A percentile compares a stretch with the other conserved stretches of the same genome.
Conservation (phyloP, 2,888 invertebrate species). For the Ochropleura leucogaster region DNA sequence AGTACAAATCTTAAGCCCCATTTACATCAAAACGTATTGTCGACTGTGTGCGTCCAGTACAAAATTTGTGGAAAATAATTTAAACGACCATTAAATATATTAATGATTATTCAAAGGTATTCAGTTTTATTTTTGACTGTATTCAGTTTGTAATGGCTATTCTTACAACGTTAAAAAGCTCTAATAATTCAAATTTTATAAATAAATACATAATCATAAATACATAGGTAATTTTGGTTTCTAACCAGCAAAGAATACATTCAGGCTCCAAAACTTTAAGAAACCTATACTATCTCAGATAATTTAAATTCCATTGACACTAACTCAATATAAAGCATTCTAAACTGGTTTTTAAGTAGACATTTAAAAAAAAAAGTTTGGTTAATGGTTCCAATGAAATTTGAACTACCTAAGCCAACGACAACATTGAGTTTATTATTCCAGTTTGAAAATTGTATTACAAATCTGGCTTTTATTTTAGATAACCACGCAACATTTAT, state of each 20-base stretch:
- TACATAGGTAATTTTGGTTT: too few species aligned
- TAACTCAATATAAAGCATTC: too few species aligned
- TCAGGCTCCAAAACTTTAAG: too few species aligned
- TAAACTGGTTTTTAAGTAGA: too few species aligned
- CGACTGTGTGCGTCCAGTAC: background rate
- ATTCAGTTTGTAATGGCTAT: background rate
- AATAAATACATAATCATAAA: too few species aligned
- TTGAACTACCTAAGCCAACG: background rate
- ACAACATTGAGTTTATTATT: background rate
- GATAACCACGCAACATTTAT: conserved; percentile 49
- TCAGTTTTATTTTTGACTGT: too few species aligned
- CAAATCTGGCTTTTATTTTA: background rate
- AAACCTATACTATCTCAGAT: too few species aligned
- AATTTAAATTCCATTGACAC: too few species aligned
- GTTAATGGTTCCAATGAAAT: background rate
- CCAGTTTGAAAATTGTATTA: background rate
- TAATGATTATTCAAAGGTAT: background rate
- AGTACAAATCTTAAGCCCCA: background rate
- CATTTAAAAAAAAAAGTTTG: too few species aligned
- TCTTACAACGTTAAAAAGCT: background rate
- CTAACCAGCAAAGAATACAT: too few species aligned
- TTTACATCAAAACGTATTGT: too few species aligned
- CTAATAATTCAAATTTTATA: too few species aligned
- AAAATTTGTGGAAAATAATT: background rate
- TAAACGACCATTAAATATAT: background rate